Evolutionary conservation across 2,797 vertebrate genomes (phyloP), one percentile per base, ranked within the genome.

Genomic region (Arctocebus calabarensis): DNA sequence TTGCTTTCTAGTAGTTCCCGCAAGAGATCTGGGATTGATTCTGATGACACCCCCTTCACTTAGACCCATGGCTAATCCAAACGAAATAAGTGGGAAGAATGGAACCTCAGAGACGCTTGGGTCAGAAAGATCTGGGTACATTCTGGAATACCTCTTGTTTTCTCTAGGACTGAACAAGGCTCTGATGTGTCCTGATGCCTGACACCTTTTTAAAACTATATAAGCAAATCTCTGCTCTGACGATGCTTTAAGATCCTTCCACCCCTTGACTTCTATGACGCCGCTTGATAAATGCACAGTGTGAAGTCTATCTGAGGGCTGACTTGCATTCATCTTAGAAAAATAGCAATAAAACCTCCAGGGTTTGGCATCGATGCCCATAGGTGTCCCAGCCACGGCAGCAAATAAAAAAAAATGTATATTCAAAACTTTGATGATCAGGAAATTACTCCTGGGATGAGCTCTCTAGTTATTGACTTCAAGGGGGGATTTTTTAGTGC

Each of bases 371-470:
- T 48, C 48, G 70, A 83, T 45, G 29, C 82, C 70, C 94, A 71
- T 45, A 92, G 85, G 84, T 52, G 3, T 95, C 95, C 45, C 94
- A 93, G 87, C 70, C 94, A 92, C 93, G 88, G 68, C 91, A 97
- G 84, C 55, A 96, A 96, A 97, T 95, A 93, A 96, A 97, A 93
- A 97, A 91, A 90, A 29, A 89, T 94, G 96, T 86, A 84, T 95
- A 91, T 98, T 94, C 91, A 89, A 96, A 98, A 96, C 82, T 94
- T 94, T 77, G 91, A 81, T 96, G 84, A 97, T 97, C 91, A 79
- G 94, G 83, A 98, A 98, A 97, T 94, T 48, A 88, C 88, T 97
- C 97, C 71, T 83, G 96, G 88, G 93, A 94, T 96, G 88, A 97
- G 79, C 78, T 94, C 55, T 90, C 85, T 68, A 62, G 89, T 84